phyloP scores from a whole-genome alignment of 2,113 vertebrate genomes.

The Salvelinus sp. region DNA sequence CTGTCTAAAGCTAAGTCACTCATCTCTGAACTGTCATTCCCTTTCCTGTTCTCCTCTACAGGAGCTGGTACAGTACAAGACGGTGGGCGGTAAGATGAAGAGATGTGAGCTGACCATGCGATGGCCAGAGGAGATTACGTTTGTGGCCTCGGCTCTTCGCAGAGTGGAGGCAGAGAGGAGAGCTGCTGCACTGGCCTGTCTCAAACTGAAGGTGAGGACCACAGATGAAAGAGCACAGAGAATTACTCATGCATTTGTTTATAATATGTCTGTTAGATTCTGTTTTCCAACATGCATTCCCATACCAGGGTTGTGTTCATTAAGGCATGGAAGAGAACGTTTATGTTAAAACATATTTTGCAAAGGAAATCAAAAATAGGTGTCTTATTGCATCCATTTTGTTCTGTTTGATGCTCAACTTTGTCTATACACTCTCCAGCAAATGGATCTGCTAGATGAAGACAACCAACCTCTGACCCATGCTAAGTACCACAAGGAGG shows the following conservation, averaged over 20 bases:
- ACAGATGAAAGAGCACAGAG: not conserved
- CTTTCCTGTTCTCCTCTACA: slow-evolving; percentile 39
- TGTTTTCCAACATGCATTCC: not conserved
- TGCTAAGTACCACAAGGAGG: slow-evolving; percentile 85
- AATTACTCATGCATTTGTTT: not conserved
- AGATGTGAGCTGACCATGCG: slow-evolving; percentile 81
- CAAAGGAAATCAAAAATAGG: too few species aligned
- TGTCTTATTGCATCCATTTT: too few species aligned
- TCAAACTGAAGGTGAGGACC: slow-evolving; percentile 85
- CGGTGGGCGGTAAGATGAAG: slow-evolving; percentile 81
- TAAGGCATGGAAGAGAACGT: too few species aligned
- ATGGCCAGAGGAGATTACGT: slow-evolving; percentile 90
- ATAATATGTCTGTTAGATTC: not conserved
- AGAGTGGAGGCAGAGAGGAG: slow-evolving; percentile 82
- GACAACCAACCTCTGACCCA: slow-evolving; percentile 90
- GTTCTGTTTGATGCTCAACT: not conserved
- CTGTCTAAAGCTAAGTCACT: not conserved
- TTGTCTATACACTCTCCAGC: slow-evolving; percentile 66
- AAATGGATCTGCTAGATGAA: slow-evolving; percentile 84
- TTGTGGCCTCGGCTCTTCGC: slow-evolving; percentile 79
- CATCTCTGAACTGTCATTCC: not conserved
- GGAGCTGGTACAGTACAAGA: slow-evolving; percentile 84
- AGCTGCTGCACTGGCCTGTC: slow-evolving; percentile 88
- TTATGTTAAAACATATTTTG: too few species aligned
- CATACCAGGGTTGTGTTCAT: not conserved